A percentile compares a stretch with the other conserved stretches of the same genome.
phyloP scores from a whole-genome alignment of 2,797 vertebrate species.

The Cetoscarus ocellatus region DNA sequence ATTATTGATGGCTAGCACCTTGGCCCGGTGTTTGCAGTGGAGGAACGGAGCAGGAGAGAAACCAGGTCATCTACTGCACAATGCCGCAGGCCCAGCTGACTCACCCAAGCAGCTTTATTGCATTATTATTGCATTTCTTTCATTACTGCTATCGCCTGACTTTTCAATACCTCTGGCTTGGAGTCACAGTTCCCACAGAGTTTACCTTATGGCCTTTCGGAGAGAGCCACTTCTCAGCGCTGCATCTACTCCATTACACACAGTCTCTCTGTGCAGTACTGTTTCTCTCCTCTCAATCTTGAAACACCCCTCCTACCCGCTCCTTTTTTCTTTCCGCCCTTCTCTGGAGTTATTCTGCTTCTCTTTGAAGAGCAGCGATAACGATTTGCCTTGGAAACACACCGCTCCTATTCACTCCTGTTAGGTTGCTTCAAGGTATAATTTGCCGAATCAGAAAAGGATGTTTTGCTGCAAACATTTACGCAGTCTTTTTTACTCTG shows the following conservation, averaged over 20 bases:
- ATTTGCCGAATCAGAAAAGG: constrained; percentile 63
- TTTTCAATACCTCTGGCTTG: constrained; percentile 71
- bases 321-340: constrained; percentile 5
- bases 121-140: constrained; percentile 85
- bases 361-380: constrained; percentile 66
- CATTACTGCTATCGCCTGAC: constrained; percentile 80
- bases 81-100: constrained; percentile 78
- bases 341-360: constrained; percentile 56
- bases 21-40: constrained; percentile 76
- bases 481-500: constrained; percentile 49
- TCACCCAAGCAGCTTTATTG: constrained; percentile 82
- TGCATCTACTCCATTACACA: constrained; percentile 43
- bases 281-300: constrained; percentile 45
- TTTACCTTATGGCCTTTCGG: constrained; percentile 70
- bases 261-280: constrained; percentile 13
- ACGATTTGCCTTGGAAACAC: constrained; percentile 65
- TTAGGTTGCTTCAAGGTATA: constrained; percentile 65
- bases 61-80: constrained; percentile 81
- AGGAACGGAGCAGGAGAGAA: constrained; percentile 76
- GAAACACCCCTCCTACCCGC: neutral
- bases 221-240: constrained; percentile 62
- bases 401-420: constrained; percentile 49
- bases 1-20: constrained; percentile 81
- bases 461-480: constrained; percentile 65
- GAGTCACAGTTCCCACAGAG: constrained; percentile 72